Percentiles rank a stretch among this genome's conserved stretches.
These are phyloP conservation scores for Meriones psammophilus DNA, from an alignment of 2,797 vertebrate genomes.

Conservation along the genomic window DNA sequence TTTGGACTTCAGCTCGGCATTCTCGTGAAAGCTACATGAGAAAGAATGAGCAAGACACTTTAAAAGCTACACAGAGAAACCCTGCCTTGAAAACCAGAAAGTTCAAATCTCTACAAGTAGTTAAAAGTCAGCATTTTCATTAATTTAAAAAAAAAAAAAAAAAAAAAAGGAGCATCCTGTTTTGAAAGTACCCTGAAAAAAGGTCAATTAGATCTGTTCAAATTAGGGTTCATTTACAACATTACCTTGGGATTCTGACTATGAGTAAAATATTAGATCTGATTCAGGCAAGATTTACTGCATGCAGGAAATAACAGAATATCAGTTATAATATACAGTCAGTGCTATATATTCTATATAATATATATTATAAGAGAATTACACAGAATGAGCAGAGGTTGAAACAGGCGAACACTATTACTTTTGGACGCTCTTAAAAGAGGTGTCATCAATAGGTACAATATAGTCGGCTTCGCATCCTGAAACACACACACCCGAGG, in stretches of 20 bases:
- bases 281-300: not conserved
- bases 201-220: slow-evolving; percentile 18
- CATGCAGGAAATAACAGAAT: not conserved
- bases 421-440: not conserved
- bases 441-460: not conserved
- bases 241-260: no score
- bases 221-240: slow-evolving; percentile 9
- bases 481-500: not conserved
- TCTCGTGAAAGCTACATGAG: slow-evolving; percentile 94
- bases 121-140: slow-evolving; percentile 26
- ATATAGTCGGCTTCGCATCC: not conserved
- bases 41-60: not conserved
- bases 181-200: not conserved
- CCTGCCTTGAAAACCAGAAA: no score
- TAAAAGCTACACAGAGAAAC: not conserved
- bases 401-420: not conserved
- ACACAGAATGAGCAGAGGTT: not conserved
- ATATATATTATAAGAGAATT: not conserved
- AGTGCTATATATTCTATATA: not conserved
- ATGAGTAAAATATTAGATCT: not conserved
- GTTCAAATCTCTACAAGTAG: not conserved
- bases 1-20: slow-evolving; percentile 97
- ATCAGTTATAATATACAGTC: not conserved
- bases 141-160: not conserved
- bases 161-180: slow-evolving; percentile 8